phyloP scores from a whole-genome alignment of 2,888 invertebrate genomes.

The Cryptocephalus primarius region DNA sequence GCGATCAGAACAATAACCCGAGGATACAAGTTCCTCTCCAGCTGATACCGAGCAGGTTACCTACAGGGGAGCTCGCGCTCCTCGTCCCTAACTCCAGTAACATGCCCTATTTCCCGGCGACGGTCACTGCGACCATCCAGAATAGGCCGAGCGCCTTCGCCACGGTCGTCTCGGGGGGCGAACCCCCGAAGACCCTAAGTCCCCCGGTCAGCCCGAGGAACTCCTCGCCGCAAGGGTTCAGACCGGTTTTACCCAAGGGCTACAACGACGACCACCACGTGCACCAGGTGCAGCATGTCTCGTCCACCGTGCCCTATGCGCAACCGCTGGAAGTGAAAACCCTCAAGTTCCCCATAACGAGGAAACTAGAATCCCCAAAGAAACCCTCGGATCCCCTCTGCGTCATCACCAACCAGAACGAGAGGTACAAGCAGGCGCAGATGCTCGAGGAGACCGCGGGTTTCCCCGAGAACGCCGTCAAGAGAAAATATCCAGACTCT shows the following conservation, averaged over 20 bases:
- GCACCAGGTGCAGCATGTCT: conserved; percentile 26
- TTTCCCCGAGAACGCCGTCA: conserved; percentile 30
- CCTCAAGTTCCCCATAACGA: conserved; percentile 31
- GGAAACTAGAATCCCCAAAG: conserved; percentile 16
- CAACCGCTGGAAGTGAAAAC: conserved; percentile 26
- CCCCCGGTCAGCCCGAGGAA: conserved; percentile 49
- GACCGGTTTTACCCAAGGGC: conserved; percentile 23
- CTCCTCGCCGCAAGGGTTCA: conserved; percentile 27
- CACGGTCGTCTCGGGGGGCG: conserved; percentile 31
- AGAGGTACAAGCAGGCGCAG: conserved; percentile 32
- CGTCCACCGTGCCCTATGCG: conserved; percentile 13
- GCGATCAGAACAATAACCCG: conserved; percentile 44
- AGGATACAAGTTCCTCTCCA: conserved; percentile 51
- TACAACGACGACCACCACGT: conserved; percentile 23
- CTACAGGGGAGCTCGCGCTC: conserved; percentile 54
- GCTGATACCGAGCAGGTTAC: conserved; percentile 53
- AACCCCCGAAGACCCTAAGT: conserved; percentile 35
- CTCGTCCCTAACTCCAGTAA: conserved; percentile 49
- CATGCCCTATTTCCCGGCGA: conserved; percentile 38
- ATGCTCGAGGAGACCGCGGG: conserved; percentile 26
- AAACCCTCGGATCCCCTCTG: conserved; percentile 30
- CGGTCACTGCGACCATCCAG: conserved; percentile 7
- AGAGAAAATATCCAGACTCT: conserved; percentile 21
- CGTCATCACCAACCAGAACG: conserved; percentile 33
- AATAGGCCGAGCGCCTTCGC: conserved; percentile 41